Percentiles rank a stretch among this genome's conserved stretches.
Evolutionary conservation across 2,797 vertebrate genomes (phyloP).

Genomic region (Xenops minutus): DNA sequence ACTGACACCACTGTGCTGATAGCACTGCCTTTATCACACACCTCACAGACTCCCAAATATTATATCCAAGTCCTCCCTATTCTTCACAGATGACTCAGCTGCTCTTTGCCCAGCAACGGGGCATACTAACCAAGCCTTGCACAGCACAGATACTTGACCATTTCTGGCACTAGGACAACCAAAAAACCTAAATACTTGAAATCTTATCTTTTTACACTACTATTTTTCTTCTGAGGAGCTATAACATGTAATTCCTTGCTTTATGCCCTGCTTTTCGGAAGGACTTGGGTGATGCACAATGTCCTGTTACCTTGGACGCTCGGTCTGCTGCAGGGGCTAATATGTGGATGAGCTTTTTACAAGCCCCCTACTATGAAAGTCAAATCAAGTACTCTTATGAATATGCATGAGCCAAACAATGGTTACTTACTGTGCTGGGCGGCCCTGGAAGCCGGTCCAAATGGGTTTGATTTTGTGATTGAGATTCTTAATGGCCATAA

Average conservation of each 20-base stretch:
- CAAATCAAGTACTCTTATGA: slow-evolving; percentile 74
- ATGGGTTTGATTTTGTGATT: slow-evolving; percentile 76
- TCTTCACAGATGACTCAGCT: background rate
- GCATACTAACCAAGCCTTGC: background rate
- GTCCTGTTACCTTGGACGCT: slow-evolving; percentile 65
- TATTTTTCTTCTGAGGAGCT: slow-evolving; percentile 13
- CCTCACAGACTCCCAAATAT: background rate
- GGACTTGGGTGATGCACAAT: background rate
- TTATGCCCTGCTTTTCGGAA: slow-evolving; percentile 13
- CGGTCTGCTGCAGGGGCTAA: slow-evolving; percentile 62
- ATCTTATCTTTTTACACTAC: background rate
- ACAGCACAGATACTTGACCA: background rate
- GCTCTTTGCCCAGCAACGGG: background rate
- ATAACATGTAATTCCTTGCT: slow-evolving; percentile 25
- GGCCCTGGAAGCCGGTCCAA: slow-evolving; percentile 74
- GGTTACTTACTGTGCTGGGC: slow-evolving; percentile 76
- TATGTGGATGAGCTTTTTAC: slow-evolving; percentile 70
- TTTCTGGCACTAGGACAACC: slow-evolving; percentile 27
- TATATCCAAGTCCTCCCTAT: background rate
- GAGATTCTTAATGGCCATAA: slow-evolving; percentile 78
- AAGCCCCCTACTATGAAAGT: slow-evolving; percentile 68
- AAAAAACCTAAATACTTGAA: background rate
- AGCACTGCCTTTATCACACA: background rate
- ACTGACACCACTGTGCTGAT: background rate
- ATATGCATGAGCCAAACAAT: slow-evolving; percentile 74